Percentiles rank a stretch among this genome's conserved stretches.
Conservation (phyloP, 2,888 invertebrate genomes). For the Odontocolon sp. region DNA sequence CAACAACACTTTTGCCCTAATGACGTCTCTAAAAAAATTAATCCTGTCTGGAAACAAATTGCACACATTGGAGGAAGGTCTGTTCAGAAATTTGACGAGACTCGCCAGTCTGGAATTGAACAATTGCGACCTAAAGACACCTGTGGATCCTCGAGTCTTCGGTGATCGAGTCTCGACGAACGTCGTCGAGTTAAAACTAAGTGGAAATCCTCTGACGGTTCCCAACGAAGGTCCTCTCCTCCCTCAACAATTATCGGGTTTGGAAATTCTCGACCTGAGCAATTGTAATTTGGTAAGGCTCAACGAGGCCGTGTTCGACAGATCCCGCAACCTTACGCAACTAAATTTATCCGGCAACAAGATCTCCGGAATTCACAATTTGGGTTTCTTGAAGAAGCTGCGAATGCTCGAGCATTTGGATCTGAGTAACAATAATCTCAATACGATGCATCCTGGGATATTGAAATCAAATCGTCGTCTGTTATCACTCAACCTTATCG, state of each 20-base stretch:
- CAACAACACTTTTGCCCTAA: constrained; percentile 86
- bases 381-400: constrained; percentile 83
- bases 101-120: constrained; percentile 86
- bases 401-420: constrained; percentile 84
- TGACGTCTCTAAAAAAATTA: constrained; percentile 86
- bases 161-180: constrained; percentile 86
- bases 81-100: constrained; percentile 86
- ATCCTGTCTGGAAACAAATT: constrained; percentile 87
- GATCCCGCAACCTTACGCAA: constrained; percentile 85
- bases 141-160: constrained; percentile 86
- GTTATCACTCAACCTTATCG: constrained; percentile 84
- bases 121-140: constrained; percentile 85
- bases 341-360: constrained; percentile 85
- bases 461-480: constrained; percentile 84
- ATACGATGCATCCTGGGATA: constrained; percentile 83
- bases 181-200: constrained; percentile 86
- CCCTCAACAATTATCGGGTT: constrained; percentile 85
- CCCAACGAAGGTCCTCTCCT: constrained; percentile 84
- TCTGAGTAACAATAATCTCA: constrained; percentile 85
- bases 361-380: constrained; percentile 82
- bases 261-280: constrained; percentile 85
- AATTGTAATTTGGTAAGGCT: constrained; percentile 85
- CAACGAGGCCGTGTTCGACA: constrained; percentile 84
- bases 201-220: constrained; percentile 86
- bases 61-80: constrained; percentile 85